Conservation (phyloP, 2,797 vertebrate genomes). For the Morelia viridis region DNA sequence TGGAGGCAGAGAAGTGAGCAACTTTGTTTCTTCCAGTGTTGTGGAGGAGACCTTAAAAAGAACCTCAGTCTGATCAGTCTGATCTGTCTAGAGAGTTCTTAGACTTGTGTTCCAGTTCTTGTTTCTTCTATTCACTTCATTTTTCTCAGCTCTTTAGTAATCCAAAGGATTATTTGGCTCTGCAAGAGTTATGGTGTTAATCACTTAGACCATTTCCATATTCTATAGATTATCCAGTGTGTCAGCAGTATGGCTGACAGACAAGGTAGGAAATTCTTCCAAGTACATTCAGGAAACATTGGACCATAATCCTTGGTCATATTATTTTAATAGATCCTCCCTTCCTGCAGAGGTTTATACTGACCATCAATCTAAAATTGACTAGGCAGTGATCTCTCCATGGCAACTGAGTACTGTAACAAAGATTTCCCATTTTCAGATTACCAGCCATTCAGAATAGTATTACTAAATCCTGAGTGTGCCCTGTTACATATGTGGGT, state of each 20-base stretch:
- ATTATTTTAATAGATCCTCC: background rate
- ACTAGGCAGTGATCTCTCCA: background rate
- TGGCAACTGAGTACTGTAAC: background rate
- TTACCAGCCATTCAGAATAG: background rate
- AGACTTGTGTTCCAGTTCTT: background rate
- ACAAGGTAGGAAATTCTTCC: background rate
- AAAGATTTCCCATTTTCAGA: background rate
- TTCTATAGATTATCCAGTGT: background rate
- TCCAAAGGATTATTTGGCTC: background rate
- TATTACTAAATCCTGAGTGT: background rate
- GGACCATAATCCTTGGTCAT: background rate
- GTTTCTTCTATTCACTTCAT: background rate
- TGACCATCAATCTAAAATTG: background rate
- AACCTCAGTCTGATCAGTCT: background rate
- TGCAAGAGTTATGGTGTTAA: background rate
- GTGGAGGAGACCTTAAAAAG: background rate
- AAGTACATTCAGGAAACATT: background rate
- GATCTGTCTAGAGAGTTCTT: no score
- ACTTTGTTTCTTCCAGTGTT: background rate
- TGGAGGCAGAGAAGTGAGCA: background rate
- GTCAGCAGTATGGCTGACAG: background rate
- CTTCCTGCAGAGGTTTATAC: background rate
- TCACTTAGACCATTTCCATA: background rate
- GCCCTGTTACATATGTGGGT: background rate
- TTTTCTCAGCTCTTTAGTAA: background rate